Evolutionary conservation across 1,140 invertebrate genomes (phyloP), one percentile per base, ranked within the genome.

Genomic region (Sinella curviseta): DNA sequence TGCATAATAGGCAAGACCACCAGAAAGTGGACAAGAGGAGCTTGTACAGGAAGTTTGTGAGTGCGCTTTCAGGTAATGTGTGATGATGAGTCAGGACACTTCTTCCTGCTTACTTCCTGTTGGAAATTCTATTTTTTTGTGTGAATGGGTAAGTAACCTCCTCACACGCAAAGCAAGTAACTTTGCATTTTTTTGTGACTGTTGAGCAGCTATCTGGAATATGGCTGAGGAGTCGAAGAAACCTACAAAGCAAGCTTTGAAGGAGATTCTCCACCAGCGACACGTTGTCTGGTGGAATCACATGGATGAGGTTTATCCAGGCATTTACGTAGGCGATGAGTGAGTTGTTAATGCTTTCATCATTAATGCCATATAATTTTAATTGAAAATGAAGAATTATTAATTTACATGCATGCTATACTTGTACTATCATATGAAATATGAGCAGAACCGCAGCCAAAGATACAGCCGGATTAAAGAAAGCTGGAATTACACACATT

Each of bases 301-400:
- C 39, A 75, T 75, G 74, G 74, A 75, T 48, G 74, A 75, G 26
- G 74, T 70, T 12, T 70, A 48, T 26, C 74, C 74, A 31, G 74
- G 74, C 12, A 48, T 75, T 48, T 75, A 24, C 24, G 35, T 75
- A 4, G 74, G 74, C 8, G 74, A 54, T 26, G 74, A 48, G 74
- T 75, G 31, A 75, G 74, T 36, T 4, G 31, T 31, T n/a, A 70
- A n/a, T n/a, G n/a, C n/a, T n/a, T n/a, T n/a, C n/a, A n/a, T n/a
- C n/a, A n/a, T n/a, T n/a, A n/a, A n/a, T n/a, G n/a, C n/a, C n/a
- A n/a, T n/a, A n/a, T n/a, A n/a, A 48, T 20, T 48, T 48, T 48
- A 48, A 48, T 12, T 20, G 20, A 48, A 48, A 8, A 48, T 48
- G 8, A n/a, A n/a, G n/a, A n/a, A n/a, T n/a, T n/a, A n/a, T n/a